These are phyloP conservation scores for Protobothrops flavoviridis DNA, from an alignment of 2,113 vertebrate species.

Conservation along the genomic window DNA sequence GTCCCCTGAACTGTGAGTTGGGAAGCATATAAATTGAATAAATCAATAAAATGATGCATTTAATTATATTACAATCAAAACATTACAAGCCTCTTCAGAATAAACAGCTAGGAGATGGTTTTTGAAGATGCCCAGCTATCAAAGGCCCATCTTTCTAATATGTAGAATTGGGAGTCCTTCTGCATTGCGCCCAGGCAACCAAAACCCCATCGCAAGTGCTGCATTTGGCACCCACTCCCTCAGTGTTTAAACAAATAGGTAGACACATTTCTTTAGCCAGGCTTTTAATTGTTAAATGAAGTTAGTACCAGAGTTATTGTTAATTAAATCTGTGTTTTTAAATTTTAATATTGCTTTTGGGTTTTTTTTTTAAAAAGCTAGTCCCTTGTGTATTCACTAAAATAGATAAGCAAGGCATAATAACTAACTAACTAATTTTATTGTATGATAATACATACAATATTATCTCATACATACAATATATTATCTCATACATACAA, in stretches of 20 bases:
- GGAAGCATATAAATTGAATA: background rate
- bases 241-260: background rate
- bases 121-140: background rate
- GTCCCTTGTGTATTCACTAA: background rate
- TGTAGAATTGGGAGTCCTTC: background rate
- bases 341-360: background rate
- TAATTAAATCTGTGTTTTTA: background rate
- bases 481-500: no score
- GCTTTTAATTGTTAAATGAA: background rate
- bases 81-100: background rate
- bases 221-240: background rate
- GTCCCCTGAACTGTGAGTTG: background rate
- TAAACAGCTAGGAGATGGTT: background rate
- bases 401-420: background rate
- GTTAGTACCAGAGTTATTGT: background rate
- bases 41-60: background rate
- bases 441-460: background rate
- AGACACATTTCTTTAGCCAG: background rate
- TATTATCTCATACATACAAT: no score
- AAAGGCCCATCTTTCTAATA: background rate
- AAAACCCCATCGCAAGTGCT: background rate
- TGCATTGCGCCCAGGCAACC: background rate
- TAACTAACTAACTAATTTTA: background rate
- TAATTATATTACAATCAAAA: background rate
- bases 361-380: background rate